Percentiles rank a stretch among this genome's conserved stretches.
These are phyloP conservation scores for Drosophila flavopinicola DNA, from an alignment of 2,888 invertebrate genomes.

Conservation along the genomic window DNA sequence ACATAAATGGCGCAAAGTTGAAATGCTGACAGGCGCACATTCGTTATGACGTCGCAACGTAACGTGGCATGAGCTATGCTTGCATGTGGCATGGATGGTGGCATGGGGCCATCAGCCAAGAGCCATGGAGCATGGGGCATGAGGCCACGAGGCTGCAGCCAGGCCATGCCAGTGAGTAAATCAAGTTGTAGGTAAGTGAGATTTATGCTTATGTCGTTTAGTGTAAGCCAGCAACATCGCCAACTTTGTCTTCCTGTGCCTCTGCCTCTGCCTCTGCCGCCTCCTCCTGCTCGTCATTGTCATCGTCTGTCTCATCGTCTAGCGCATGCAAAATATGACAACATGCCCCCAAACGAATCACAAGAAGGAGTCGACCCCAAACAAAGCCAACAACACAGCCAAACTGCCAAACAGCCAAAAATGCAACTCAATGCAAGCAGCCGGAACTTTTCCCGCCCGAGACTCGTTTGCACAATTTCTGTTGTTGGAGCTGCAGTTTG, in stretches of 20 bases:
- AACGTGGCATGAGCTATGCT: constrained; percentile 47
- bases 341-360: constrained; percentile 46
- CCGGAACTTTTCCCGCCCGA: constrained; percentile 15
- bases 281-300: constrained; percentile 3
- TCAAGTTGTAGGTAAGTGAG: constrained; percentile 81
- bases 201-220: constrained; percentile 80
- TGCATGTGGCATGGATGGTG: constrained; percentile 7
- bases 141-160: constrained; percentile 31
- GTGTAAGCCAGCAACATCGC: constrained; percentile 65
- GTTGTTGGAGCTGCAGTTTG: no score
- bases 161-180: constrained; percentile 69
- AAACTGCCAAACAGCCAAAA: constrained; percentile 18
- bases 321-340: constrained; percentile 74
- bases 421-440: constrained; percentile 46
- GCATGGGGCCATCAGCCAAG: constrained; percentile 25
- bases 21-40: constrained; percentile 82
- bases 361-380: constrained; percentile 26
- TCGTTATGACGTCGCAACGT: constrained; percentile 67
- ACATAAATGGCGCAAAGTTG: constrained; percentile 82
- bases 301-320: constrained; percentile 38
- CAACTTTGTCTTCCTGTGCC: constrained; percentile 23
- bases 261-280: not conserved
- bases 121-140: constrained; percentile 20
- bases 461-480: constrained; percentile 29
- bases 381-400: no score